Evolutionary conservation across 2,113 vertebrate species (phyloP), one percentile per base, ranked within the genome.

Genomic region (Enhydra lutris): DNA sequence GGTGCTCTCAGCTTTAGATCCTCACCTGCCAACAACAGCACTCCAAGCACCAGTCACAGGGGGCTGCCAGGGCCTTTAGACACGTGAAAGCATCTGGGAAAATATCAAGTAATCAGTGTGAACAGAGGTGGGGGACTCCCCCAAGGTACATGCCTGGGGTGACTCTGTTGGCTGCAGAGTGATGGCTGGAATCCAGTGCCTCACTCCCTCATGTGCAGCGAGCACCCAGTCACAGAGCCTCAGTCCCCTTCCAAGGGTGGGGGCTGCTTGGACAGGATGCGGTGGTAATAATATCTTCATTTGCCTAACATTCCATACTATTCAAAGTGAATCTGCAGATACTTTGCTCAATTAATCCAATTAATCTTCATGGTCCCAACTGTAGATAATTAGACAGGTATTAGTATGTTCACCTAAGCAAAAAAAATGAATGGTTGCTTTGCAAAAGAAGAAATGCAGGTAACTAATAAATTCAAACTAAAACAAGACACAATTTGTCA

Each of bases 61-160:
- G 36, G 13, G 12, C 1, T 1, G 1, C 20, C 50, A 42, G 79
- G 26, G 52, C 36, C 5, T 1, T 5, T 0, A 14, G 39, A 29
- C 18, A 23, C 4, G 2, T 21, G 63, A 36, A 15, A 10, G 45
- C 5, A 17, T 13, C 9, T 34, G 24, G 47, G 13, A 23, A 23
- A 52, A 24, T 7, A 2, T 6, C 31, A 45, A 55, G 52, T 0
- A 24, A 45, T 17, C 6, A 1, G 8, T 9, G 31, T 26, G 2
- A 50, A 20, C 55, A 42, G 52, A 59, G 42, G 15, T 0, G 1
- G 50, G 26, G 45, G 31, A 1, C 63, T 36, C 18, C 14, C 39
- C 39, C 7, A 39, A 39, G 26, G 61, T 10, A 12, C 14, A 7
- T 0, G 8, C 10, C 7, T 0, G 4, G 0, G 39, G 18, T 14